These are phyloP conservation scores for Parapsyche elsis DNA, from an alignment of 1,140 invertebrate genomes.

Conservation along the genomic window DNA sequence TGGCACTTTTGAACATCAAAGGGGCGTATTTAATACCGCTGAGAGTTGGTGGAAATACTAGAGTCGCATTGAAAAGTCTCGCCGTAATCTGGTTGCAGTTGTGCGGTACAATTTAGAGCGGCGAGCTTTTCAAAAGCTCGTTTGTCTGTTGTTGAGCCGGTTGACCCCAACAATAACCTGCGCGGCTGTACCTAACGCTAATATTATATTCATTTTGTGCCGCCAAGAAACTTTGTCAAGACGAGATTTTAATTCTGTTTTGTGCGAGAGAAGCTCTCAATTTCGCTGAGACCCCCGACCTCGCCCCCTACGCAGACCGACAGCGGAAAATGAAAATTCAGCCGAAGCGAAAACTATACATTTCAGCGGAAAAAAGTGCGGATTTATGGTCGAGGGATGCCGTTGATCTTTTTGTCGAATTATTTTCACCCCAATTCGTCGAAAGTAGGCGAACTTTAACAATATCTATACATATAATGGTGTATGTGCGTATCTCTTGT, in stretches of 20 bases:
- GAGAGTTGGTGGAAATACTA: too few relatives aligned
- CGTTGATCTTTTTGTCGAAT: slow-evolving; percentile 21
- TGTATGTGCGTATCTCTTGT: too few relatives aligned
- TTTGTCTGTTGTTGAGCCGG: neutral
- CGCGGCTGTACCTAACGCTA: neutral
- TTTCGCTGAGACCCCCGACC: neutral
- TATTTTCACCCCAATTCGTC: slow-evolving; percentile 24
- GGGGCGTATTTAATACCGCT: too few relatives aligned
- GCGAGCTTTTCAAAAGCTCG: slow-evolving; percentile 25
- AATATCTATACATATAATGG: too few relatives aligned
- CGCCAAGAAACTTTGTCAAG: neutral
- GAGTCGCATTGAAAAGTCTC: too few relatives aligned
- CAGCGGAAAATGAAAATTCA: slow-evolving; percentile 25
- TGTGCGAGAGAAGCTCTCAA: neutral
- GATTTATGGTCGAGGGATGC: slow-evolving; percentile 24
- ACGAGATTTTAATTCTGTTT: slow-evolving; percentile 21
- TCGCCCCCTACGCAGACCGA: neutral
- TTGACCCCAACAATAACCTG: slow-evolving; percentile 13
- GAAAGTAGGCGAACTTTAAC: slow-evolving; percentile 11
- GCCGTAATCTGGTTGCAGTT: too few relatives aligned
- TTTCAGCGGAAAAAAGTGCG: slow-evolving; percentile 20
- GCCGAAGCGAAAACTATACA: slow-evolving; percentile 11
- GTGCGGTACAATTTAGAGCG: neutral
- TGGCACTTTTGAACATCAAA: too few relatives aligned
- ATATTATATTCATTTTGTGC: slow-evolving; percentile 23